A percentile compares a stretch with the other conserved stretches of the same genome.
Evolutionary conservation across 92 coral and sea anemone genomes (phyloP).

Genomic region (Epizoanthus scotinus): DNA sequence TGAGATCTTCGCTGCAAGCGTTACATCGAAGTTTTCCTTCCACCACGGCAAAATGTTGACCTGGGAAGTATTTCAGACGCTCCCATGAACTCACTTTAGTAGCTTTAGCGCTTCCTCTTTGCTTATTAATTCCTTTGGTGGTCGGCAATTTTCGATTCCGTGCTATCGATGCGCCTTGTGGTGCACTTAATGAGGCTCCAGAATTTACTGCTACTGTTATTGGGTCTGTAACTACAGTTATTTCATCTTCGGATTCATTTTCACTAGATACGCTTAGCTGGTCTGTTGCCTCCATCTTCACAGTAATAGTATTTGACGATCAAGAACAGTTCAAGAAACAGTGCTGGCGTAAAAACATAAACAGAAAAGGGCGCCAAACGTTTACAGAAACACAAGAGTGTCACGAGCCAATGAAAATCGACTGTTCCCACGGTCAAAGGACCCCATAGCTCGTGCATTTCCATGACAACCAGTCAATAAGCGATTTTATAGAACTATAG

Average conservation of each 20-base stretch:
- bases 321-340: too few species aligned
- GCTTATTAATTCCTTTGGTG: constrained; percentile 36
- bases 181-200: constrained; percentile 50
- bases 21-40: constrained; percentile 32
- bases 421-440: constrained; percentile 34
- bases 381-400: constrained; percentile 15
- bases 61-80: constrained; percentile 50
- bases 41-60: constrained; percentile 43
- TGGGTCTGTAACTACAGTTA: constrained; percentile 33
- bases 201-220: constrained; percentile 58
- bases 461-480: constrained; percentile 24
- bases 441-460: constrained; percentile 39
- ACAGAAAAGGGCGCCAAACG: constrained; percentile 27
- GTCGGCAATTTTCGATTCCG: constrained; percentile 46
- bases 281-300: constrained; percentile 42
- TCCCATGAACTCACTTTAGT: constrained; percentile 54
- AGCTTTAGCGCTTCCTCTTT: constrained; percentile 51
- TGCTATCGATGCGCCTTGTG: constrained; percentile 44
- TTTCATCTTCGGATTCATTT: constrained; percentile 51
- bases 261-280: too few species aligned
- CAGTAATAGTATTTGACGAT: too few species aligned
- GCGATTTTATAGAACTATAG: constrained; percentile 40
- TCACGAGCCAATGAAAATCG: constrained; percentile 41
- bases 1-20: constrained; percentile 28
- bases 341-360: too few species aligned